Evolutionary conservation across 2,888 invertebrate genomes (phyloP).

Genomic region (Pteria penguin): DNA sequence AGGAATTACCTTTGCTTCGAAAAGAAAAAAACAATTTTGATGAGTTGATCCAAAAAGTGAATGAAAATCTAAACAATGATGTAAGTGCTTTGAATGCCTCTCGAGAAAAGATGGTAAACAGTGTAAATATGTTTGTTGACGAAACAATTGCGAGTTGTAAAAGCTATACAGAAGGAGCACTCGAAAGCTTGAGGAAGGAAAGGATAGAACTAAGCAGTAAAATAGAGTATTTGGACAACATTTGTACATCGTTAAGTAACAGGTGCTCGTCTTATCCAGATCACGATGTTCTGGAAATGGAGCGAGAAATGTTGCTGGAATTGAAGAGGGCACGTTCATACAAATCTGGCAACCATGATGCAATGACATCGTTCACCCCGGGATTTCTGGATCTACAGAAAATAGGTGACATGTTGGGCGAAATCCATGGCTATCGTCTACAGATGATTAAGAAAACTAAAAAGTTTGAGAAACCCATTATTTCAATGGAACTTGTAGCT

Average conservation of each 20-base stretch:
- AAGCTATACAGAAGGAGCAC: not conserved
- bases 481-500: not conserved
- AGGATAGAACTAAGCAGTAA: not conserved
- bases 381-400: not conserved
- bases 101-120: not conserved
- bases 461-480: not conserved
- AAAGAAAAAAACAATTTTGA: not conserved
- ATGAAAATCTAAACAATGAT: not conserved
- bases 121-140: not conserved
- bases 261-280: not conserved
- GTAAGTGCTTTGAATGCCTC: not conserved
- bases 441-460: not conserved
- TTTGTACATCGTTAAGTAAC: not conserved
- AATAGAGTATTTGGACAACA: not conserved
- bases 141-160: not conserved
- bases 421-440: not conserved
- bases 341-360: not conserved
- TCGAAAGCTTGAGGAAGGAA: not conserved
- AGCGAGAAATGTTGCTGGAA: not conserved
- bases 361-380: not conserved
- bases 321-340: not conserved
- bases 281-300: not conserved
- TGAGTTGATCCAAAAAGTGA: not conserved
- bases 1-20: not conserved
- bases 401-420: not conserved